Evolutionary conservation across 2,797 vertebrate species (phyloP).

Genomic region (Balearica regulorum): DNA sequence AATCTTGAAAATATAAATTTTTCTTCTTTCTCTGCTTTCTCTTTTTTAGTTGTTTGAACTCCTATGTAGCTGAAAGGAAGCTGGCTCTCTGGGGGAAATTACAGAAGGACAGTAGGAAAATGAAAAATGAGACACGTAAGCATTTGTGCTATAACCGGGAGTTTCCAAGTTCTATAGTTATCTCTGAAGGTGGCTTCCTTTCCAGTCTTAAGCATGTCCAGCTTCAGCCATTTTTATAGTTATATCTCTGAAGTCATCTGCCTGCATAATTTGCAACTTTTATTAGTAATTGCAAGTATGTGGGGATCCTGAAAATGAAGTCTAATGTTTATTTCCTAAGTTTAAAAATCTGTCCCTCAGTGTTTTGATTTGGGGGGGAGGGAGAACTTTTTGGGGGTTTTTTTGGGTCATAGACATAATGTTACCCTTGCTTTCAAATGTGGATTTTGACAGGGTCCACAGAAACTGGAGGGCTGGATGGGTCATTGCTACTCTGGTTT

Average conservation of each 20-base stretch:
- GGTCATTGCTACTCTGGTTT: not conserved
- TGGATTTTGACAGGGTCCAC: not conserved
- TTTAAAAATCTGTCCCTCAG: not conserved
- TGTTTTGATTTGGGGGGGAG: accelerated
- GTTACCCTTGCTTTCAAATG: not conserved
- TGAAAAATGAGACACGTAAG: not conserved
- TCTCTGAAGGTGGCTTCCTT: not conserved
- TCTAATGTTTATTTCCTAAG: not conserved
- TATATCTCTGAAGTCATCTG: not conserved
- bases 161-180: not conserved
- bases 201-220: not conserved
- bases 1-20: not conserved
- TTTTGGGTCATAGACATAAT: not conserved
- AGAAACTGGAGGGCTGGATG: not conserved
- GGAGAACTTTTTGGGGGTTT: too few relatives aligned
- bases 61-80: not conserved
- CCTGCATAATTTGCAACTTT: not conserved
- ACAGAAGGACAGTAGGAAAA: not conserved
- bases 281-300: not conserved
- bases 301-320: not conserved
- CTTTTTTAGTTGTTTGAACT: not conserved
- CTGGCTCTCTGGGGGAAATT: not conserved
- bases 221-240: not conserved
- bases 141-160: not conserved
- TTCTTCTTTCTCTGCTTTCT: not conserved